A percentile compares a stretch with the other conserved stretches of the same genome.
Evolutionary conservation across 2,797 vertebrate species (phyloP).

Genomic region (Anabacerthia variegaticeps): DNA sequence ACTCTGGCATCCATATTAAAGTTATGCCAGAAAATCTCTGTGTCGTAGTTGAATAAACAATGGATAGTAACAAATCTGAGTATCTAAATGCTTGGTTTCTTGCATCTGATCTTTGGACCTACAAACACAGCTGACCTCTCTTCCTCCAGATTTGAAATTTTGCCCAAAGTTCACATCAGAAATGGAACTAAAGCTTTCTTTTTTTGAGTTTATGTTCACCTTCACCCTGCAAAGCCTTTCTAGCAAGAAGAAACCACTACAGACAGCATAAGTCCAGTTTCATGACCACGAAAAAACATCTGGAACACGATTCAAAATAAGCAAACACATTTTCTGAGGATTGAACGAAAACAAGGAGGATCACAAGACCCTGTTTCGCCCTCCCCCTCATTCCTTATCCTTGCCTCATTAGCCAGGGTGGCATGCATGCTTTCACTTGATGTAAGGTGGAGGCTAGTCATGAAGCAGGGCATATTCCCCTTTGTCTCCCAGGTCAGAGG

Average conservation of each 20-base stretch:
- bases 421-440: background rate
- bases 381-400: background rate
- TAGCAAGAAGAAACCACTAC: background rate
- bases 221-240: background rate
- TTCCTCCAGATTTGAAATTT: background rate
- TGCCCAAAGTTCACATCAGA: background rate
- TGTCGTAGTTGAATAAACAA: background rate
- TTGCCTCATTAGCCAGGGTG: background rate
- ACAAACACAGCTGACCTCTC: constrained; percentile 5
- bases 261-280: background rate
- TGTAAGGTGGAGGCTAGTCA: background rate
- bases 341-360: background rate
- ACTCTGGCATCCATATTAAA: background rate
- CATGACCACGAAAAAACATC: background rate
- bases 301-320: background rate
- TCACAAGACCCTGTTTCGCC: background rate
- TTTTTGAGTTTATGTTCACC: background rate
- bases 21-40: background rate
- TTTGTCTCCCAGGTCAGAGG: background rate
- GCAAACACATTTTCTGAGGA: background rate
- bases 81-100: background rate
- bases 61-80: background rate
- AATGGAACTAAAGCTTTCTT: background rate
- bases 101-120: constrained; percentile 10
- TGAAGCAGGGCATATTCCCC: background rate